phyloP scores from a whole-genome alignment of 2,113 vertebrate species.

The Oreotragus oreotragus region DNA sequence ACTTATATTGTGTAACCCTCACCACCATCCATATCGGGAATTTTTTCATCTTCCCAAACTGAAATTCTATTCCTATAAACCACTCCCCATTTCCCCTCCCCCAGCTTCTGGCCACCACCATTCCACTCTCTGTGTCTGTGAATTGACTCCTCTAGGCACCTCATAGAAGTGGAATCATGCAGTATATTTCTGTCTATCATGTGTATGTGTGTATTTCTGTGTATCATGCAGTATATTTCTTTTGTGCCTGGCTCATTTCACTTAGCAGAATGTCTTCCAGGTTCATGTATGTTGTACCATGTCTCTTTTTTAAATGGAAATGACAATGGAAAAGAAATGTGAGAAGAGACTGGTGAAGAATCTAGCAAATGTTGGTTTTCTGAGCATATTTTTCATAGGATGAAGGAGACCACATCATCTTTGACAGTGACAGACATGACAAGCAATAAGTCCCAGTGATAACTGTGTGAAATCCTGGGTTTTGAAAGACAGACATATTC shows the following conservation, averaged over 20 bases:
- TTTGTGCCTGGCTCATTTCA: neutral
- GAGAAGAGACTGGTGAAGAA: neutral
- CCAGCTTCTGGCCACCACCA: neutral
- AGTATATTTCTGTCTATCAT: neutral
- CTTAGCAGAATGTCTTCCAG: neutral
- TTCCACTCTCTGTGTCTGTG: neutral
- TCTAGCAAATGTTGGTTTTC: neutral
- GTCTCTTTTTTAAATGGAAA: neutral
- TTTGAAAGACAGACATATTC: slow-evolving; percentile 19
- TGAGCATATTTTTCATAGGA: neutral
- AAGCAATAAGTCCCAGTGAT: neutral
- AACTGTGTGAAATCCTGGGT: neutral
- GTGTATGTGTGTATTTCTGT: neutral
- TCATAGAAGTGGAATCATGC: neutral
- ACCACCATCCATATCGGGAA: neutral
- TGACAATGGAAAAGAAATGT: neutral
- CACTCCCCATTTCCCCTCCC: neutral
- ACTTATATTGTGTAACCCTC: neutral
- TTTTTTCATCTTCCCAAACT: neutral
- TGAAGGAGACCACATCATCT: neutral
- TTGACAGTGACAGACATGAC: neutral
- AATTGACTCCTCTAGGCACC: neutral
- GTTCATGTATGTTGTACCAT: neutral
- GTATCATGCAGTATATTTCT: neutral
- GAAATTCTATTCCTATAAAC: neutral